These are phyloP conservation scores for Caprella mutica DNA, from an alignment of 2,888 invertebrate species.

Conservation along the genomic window DNA sequence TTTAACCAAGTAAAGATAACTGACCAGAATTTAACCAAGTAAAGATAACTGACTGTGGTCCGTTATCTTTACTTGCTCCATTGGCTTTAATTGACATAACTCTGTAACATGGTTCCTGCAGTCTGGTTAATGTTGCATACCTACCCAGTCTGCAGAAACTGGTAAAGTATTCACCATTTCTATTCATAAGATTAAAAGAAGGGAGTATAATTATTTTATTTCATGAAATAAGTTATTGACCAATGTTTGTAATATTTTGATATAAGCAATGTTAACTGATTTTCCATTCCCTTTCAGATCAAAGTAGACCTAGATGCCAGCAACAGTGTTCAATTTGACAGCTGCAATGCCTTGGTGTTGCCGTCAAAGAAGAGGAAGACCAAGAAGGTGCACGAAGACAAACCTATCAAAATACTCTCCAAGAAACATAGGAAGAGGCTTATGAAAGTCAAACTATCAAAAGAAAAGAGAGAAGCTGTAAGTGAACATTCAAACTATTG, in stretches of 20 bases:
- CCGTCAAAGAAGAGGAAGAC: slow-evolving; percentile 71
- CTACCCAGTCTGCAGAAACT: no score
- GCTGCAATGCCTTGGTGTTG: slow-evolving; percentile 65
- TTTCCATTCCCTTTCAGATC: slow-evolving; percentile 45
- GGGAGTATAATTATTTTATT: no score
- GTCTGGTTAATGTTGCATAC: not conserved
- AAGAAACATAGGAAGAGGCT: slow-evolving; percentile 77
- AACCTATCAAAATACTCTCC: slow-evolving; percentile 55
- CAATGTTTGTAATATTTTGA: no score
- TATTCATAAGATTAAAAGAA: not conserved
- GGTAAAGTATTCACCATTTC: not conserved
- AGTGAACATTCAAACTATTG: no score
- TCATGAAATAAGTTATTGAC: no score
- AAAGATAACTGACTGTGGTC: no score
- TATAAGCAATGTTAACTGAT: slow-evolving; percentile 1
- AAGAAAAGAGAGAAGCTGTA: slow-evolving; percentile 80
- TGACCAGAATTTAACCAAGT: no score
- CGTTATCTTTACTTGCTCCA: no score
- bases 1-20: no score
- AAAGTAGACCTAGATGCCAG: slow-evolving; percentile 50
- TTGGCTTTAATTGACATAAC: no score
- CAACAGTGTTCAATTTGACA: slow-evolving; percentile 53
- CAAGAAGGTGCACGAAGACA: slow-evolving; percentile 47
- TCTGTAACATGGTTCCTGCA: no score
- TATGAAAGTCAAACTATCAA: slow-evolving; percentile 74